Evolutionary conservation across 2,113 vertebrate genomes (phyloP).

Genomic region (Aix galericulata): DNA sequence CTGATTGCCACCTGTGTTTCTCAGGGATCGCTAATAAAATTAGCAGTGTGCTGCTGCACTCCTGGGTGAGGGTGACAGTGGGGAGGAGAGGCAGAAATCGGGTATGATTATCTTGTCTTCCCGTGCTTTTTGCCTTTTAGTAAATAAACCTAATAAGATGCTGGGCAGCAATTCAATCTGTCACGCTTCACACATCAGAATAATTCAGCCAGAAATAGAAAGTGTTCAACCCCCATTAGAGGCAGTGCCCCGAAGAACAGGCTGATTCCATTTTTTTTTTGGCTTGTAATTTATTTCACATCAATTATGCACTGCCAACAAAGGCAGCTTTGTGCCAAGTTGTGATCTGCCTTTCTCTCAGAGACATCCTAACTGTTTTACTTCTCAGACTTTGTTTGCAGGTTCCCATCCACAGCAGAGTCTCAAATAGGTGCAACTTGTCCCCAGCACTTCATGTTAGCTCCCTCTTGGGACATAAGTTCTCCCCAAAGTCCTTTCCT

Average conservation of each 20-base stretch:
- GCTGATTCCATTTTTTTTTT: slow-evolving; percentile 21
- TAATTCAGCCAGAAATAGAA: slow-evolving; percentile 40
- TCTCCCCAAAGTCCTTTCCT: neutral
- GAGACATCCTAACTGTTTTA: neutral
- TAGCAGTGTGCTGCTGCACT: neutral
- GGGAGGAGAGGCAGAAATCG: neutral
- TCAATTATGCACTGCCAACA: slow-evolving; percentile 47
- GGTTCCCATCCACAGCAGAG: neutral
- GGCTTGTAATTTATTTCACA: slow-evolving; percentile 38
- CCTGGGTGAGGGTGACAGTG: neutral
- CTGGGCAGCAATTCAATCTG: slow-evolving; percentile 57
- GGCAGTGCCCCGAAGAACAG: slow-evolving; percentile 43
- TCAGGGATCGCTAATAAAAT: neutral
- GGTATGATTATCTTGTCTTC: slow-evolving; percentile 3
- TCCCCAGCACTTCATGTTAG: neutral
- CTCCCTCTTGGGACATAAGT: rapidly evolving
- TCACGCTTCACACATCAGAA: slow-evolving; percentile 50
- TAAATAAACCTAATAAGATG: slow-evolving; percentile 69
- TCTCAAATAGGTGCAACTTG: neutral
- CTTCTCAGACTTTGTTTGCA: neutral
- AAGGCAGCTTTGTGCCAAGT: neutral
- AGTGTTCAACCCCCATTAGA: slow-evolving; percentile 27
- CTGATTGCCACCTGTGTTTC: neutral
- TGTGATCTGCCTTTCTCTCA: slow-evolving; percentile 12
- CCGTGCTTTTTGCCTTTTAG: slow-evolving; percentile 37